Conservation (phyloP, 2,888 invertebrate genomes). For the Trisateles emortualis region DNA sequence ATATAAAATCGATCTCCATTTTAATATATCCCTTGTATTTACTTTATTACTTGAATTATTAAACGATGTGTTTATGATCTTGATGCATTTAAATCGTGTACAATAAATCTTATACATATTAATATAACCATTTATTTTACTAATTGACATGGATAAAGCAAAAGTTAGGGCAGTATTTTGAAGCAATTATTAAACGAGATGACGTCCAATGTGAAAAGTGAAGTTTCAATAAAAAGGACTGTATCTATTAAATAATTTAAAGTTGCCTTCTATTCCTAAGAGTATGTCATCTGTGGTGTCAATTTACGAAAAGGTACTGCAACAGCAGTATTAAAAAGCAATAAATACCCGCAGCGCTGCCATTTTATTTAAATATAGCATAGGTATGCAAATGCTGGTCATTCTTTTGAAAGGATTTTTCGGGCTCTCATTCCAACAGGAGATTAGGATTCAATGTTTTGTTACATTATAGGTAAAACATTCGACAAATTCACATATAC, state of each 20-base stretch:
- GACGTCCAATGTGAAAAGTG: conserved; percentile 18
- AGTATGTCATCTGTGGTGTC: conserved; percentile 39
- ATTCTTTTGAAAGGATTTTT: too few species aligned
- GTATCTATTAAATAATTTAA: conserved; percentile 46
- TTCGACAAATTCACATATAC: too few species aligned
- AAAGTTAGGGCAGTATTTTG: conserved; percentile 30
- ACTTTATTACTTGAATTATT: too few species aligned
- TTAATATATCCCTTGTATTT: not conserved
- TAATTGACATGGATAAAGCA: not conserved
- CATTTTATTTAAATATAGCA: conserved; percentile 3
- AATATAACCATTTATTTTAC: not conserved
- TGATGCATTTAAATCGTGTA: not conserved
- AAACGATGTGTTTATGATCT: too few species aligned
- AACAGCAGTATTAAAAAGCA: conserved; percentile 26
- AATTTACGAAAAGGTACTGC: conserved; percentile 33
- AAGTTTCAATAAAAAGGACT: conserved; percentile 17
- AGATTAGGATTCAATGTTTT: too few species aligned
- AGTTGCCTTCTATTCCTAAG: conserved; percentile 59
- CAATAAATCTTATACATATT: not conserved
- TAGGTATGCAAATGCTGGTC: too few species aligned
- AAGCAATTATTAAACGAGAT: conserved; percentile 27
- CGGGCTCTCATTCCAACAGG: too few species aligned
- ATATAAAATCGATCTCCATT: conserved; percentile 6
- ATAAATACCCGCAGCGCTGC: conserved; percentile 21
- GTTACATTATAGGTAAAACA: too few species aligned